phyloP scores from a whole-genome alignment of 1,140 invertebrate genomes.

The Drosophila orosa region DNA sequence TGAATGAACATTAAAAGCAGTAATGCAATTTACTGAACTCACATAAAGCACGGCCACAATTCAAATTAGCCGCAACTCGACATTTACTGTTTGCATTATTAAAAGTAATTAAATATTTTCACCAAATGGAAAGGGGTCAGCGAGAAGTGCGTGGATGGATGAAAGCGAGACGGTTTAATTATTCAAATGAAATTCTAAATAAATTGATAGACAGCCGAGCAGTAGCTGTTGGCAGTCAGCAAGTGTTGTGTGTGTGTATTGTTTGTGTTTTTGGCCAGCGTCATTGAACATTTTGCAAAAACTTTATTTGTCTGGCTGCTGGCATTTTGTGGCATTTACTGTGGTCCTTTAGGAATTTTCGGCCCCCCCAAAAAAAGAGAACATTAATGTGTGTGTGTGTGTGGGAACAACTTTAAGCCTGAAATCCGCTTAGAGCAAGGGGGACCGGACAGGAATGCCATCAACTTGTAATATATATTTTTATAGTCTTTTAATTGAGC shows the following conservation, averaged over 20 bases:
- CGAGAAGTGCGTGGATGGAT: constrained; percentile 5
- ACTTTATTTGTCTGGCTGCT: constrained; percentile 39
- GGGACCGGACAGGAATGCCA: constrained; percentile 6
- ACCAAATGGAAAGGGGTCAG: constrained; percentile 29
- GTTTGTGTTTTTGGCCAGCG: constrained; percentile 11
- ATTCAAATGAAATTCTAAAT: constrained; percentile 59
- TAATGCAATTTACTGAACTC: constrained; percentile 27
- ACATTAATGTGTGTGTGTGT: constrained; percentile 3
- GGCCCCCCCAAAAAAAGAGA: background rate
- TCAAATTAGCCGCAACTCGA: constrained; percentile 32
- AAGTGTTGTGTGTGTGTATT: constrained; percentile 17
- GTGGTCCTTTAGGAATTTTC: constrained; percentile 27
- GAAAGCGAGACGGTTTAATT: constrained; percentile 49
- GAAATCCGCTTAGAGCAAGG: constrained; percentile 30
- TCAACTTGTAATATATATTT: constrained; percentile 25
- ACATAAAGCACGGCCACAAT: constrained; percentile 21
- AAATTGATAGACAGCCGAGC: constrained; percentile 18
- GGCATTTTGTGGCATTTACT: constrained; percentile 43
- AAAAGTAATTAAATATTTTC: constrained; percentile 57
- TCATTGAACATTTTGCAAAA: constrained; percentile 30
- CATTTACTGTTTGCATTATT: constrained; percentile 42
- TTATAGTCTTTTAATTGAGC: constrained; percentile 39
- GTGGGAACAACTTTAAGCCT: constrained; percentile 28
- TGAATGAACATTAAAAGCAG: constrained; percentile 22
- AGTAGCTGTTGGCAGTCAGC: constrained; percentile 9